These are phyloP conservation scores for Microctonus aethiopoides DNA, from an alignment of 2,888 invertebrate species.

Conservation along the genomic window DNA sequence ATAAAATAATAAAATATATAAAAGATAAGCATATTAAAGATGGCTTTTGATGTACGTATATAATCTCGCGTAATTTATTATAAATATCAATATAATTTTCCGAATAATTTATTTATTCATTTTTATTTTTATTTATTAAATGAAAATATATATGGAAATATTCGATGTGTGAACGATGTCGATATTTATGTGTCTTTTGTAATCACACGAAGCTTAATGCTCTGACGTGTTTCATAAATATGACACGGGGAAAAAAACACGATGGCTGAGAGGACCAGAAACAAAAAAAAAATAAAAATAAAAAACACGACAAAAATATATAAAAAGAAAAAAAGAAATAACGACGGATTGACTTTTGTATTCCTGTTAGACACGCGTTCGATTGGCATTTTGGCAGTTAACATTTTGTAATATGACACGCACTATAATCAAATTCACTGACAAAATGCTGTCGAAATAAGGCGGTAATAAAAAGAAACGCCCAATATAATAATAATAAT, in stretches of 20 bases:
- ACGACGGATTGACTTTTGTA: neutral
- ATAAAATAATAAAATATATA: neutral
- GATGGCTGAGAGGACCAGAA: neutral
- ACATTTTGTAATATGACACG: slow-evolving; percentile 48
- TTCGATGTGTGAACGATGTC: neutral
- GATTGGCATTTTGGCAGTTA: slow-evolving; percentile 55
- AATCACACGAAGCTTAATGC: neutral
- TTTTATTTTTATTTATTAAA: neutral
- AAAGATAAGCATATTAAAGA: neutral
- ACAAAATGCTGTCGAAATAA: slow-evolving; percentile 18
- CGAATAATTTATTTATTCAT: neutral
- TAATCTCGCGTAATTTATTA: neutral
- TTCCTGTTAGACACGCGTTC: slow-evolving; percentile 32
- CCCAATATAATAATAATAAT: no score
- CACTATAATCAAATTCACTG: slow-evolving; percentile 44
- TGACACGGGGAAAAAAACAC: slow-evolving; percentile 6
- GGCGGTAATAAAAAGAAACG: neutral
- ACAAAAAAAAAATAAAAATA: slow-evolving; percentile 3
- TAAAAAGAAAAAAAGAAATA: slow-evolving; percentile 2
- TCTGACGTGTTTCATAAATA: slow-evolving; percentile 19
- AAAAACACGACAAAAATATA: slow-evolving; percentile 23
- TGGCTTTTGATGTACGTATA: neutral
- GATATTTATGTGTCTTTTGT: neutral
- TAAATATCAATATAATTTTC: neutral
- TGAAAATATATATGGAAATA: neutral